These are phyloP conservation scores for Acronicta aceris DNA, from an alignment of 2,888 invertebrate species.

Conservation along the genomic window DNA sequence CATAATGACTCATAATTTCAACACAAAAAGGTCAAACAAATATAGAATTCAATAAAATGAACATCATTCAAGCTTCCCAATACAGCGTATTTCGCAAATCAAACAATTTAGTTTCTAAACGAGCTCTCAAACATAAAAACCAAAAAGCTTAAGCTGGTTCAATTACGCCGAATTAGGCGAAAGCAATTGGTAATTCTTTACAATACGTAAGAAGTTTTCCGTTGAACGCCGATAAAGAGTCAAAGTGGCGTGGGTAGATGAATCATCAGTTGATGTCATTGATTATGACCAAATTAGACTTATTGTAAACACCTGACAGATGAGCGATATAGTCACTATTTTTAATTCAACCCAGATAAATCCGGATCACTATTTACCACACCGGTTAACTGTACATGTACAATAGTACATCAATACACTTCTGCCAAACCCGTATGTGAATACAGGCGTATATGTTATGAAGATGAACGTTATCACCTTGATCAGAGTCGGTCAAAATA, in stretches of 20 bases:
- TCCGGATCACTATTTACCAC: conserved; percentile 8
- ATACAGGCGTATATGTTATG: no score
- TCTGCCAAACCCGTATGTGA: no score
- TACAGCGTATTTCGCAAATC: conserved; percentile 26
- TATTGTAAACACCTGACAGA: conserved; percentile 60
- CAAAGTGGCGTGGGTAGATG: conserved; percentile 65
- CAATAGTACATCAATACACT: no score
- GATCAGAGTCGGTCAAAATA: conserved; percentile 19
- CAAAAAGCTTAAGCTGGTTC: conserved; percentile 50
- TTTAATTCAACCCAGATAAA: conserved; percentile 18
- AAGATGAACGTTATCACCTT: conserved; percentile 4
- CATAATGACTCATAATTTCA: neutral
- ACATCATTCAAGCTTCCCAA: conserved; percentile 23
- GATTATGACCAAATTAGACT: conserved; percentile 59
- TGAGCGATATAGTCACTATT: conserved; percentile 26
- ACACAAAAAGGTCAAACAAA: neutral
- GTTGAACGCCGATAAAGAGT: conserved; percentile 56
- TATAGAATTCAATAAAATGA: conserved; percentile 13
- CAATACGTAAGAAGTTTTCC: conserved; percentile 56
- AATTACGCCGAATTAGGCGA: conserved; percentile 57
- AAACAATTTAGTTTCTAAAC: conserved; percentile 31
- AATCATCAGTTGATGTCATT: conserved; percentile 72
- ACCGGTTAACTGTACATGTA: no score
- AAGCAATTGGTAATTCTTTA: conserved; percentile 59
- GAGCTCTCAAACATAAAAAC: conserved; percentile 51